Evolutionary conservation across 2,888 invertebrate genomes (phyloP).

Genomic region (Cantharis flavilabris): DNA sequence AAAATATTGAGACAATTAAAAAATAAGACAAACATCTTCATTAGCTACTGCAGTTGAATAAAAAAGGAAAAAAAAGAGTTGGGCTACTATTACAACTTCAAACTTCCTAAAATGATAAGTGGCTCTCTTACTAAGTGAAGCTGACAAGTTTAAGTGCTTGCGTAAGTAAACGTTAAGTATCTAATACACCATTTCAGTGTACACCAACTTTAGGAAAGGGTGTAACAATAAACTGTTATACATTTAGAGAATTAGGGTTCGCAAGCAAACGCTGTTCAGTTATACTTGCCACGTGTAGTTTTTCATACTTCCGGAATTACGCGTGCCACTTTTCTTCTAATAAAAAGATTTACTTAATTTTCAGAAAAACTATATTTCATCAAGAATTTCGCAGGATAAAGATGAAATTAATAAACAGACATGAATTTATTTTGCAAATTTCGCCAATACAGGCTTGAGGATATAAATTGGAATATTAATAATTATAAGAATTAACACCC

Average conservation of each 20-base stretch:
- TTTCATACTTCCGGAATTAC: slow-evolving; percentile 24
- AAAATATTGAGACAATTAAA: neutral
- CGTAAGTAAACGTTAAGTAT: neutral
- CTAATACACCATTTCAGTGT: neutral
- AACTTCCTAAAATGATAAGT: neutral
- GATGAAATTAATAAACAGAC: too few species aligned
- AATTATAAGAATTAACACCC: neutral
- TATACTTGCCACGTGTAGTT: slow-evolving; percentile 24
- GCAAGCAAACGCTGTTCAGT: slow-evolving; percentile 23
- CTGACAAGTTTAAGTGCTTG: neutral
- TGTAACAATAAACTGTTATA: slow-evolving; percentile 11
- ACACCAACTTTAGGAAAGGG: slow-evolving; percentile 9
- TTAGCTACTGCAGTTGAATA: neutral
- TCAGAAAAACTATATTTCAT: neutral
- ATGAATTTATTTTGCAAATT: too few species aligned
- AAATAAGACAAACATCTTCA: neutral
- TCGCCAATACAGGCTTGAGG: too few species aligned
- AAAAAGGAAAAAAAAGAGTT: neutral
- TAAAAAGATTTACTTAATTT: slow-evolving; percentile 4
- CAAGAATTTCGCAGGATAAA: too few species aligned
- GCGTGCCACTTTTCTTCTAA: slow-evolving; percentile 12
- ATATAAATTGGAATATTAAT: too few species aligned
- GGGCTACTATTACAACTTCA: neutral
- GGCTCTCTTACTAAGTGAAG: neutral
- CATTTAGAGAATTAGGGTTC: neutral